These are phyloP conservation scores for Gallinago solitaria DNA, from an alignment of 2,797 vertebrate species.

Conservation along the genomic window DNA sequence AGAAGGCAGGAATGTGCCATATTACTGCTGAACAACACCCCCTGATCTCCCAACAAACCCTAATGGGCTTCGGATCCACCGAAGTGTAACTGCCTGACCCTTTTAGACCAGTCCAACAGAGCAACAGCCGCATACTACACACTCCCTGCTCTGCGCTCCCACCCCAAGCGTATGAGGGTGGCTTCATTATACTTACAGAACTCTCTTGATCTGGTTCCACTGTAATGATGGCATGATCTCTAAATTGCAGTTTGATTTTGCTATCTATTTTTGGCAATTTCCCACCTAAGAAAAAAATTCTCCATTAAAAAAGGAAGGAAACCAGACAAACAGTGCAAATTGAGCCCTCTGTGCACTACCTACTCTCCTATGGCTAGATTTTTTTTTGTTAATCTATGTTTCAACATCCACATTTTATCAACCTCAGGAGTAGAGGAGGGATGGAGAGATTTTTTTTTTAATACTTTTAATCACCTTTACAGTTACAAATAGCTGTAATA, in stretches of 20 bases:
- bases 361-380: neutral
- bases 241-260: conserved; percentile 81
- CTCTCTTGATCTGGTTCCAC: conserved; percentile 80
- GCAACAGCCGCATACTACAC: neutral
- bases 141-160: neutral
- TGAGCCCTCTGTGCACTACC: neutral
- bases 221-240: conserved; percentile 83
- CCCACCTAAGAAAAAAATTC: conserved; percentile 71
- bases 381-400: neutral
- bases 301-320: neutral
- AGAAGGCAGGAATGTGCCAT: neutral
- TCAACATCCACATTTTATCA: neutral
- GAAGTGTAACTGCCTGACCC: neutral
- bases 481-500: neutral
- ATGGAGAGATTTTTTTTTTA: neutral
- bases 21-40: neutral
- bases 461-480: neutral
- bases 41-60: neutral
- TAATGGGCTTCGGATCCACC: neutral
- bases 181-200: conserved; percentile 76
- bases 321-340: rapidly evolving
- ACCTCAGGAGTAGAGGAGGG: rapidly evolving
- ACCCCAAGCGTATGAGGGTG: neutral
- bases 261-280: conserved; percentile 82
- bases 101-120: neutral